phyloP scores from a whole-genome alignment of 2,888 invertebrate genomes.

The Trachelus stipa region DNA sequence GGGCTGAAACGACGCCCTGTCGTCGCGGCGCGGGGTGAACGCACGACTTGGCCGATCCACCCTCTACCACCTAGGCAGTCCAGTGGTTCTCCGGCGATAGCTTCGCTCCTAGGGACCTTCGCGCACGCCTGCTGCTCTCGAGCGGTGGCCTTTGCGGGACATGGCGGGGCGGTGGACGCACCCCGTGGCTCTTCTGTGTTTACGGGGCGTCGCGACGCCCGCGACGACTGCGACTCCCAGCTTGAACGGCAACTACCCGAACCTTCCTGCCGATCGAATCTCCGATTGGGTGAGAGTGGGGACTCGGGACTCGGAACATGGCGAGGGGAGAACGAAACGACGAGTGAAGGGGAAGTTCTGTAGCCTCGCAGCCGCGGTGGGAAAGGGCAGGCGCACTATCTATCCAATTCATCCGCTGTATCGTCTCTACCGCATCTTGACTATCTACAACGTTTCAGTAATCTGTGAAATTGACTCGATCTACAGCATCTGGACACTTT shows the following conservation, averaged over 20 bases:
- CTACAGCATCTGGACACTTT: no score
- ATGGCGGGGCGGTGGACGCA: neutral
- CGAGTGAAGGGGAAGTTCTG: neutral
- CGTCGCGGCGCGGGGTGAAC: conserved; percentile 64
- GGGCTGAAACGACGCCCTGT: conserved; percentile 56
- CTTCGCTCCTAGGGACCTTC: neutral
- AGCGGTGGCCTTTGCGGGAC: neutral
- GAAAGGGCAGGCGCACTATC: neutral
- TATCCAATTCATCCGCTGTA: neutral
- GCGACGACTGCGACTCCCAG: conserved; percentile 42
- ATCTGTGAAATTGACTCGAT: no score
- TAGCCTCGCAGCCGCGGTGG: neutral
- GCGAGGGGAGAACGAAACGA: neutral
- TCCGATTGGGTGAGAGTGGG: conserved; percentile 53
- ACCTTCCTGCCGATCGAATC: conserved; percentile 50
- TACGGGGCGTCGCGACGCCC: conserved; percentile 49
- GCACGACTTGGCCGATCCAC: conserved; percentile 57
- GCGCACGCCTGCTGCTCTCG: conserved; percentile 8
- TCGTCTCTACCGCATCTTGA: neutral
- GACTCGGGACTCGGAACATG: conserved; percentile 17
- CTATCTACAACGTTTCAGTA: neutral
- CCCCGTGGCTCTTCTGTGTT: conserved; percentile 36
- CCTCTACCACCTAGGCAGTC: conserved; percentile 7
- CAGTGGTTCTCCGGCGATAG: conserved; percentile 1
- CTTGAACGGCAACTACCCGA: conserved; percentile 33